Base-by-base conservation (phyloP, 2,888 invertebrate species). In the Diarsia brunnea region DNA sequence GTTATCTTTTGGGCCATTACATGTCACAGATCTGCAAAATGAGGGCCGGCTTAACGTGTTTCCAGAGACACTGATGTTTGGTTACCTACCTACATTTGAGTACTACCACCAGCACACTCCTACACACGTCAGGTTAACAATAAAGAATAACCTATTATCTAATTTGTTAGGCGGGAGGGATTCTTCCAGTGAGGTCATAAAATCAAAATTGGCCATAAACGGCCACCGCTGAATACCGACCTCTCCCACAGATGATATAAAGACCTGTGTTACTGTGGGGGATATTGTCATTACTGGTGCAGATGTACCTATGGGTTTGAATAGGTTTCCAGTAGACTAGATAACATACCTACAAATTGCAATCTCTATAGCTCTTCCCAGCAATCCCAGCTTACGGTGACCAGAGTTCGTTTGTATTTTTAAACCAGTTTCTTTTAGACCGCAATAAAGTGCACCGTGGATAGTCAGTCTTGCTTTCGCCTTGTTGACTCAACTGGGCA, bases 141-240 rank as follows among this genome's bases (percentile, higher is more conserved):
- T 81, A 84, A 84, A 76, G 45, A 64, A 72, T 84, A 69, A 38
- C 45, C 69, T 55, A 84, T 81, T 84, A 81, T 79, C 69, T 84
- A 84, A 82, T 81, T 84, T 69, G 75, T 51, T 4, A 31, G 55
- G 1, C 69, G 27, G 65, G 73, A 78, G 63, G 77, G 76, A 83
- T 73, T 69, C 53, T 63, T 45, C 60, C 10, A 49, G 65, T 69
- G 64, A 82, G 64, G 68, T 73, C 81, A 81, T 83, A 81, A 69
- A 81, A 82, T 70, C 67, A 69, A 70, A 82, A 80, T 80, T 75
- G 81, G 38, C 58, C 67, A 53, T 71, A 71, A 55, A 71, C 58
- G 74, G 49, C 49, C 69, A 63, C 31, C 8, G 66, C 4, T 69
- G 60, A 47, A 24, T 53, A 16, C 38, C n/a, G 43, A 45, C 55